Evolutionary conservation across 2,113 vertebrate genomes (phyloP).

Genomic region (Carettochelys insculpta): DNA sequence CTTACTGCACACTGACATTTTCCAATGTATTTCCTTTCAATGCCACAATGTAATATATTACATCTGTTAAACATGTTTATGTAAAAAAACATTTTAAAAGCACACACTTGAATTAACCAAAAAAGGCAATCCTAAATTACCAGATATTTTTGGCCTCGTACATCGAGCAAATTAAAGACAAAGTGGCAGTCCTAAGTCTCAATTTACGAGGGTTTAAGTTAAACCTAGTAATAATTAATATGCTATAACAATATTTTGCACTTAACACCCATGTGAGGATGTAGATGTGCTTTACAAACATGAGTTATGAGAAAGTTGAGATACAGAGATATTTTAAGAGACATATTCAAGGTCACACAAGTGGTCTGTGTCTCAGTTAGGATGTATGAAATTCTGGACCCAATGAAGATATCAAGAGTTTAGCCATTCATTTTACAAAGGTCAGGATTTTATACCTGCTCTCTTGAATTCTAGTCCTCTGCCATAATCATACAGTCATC

Average conservation of each 20-base stretch:
- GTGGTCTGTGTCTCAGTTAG: neutral
- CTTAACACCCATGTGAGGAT: neutral
- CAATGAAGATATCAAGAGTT: neutral
- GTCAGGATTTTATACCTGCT: neutral
- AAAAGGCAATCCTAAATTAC: neutral
- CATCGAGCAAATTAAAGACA: neutral
- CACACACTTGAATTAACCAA: neutral
- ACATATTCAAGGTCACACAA: neutral
- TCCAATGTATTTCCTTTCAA: neutral
- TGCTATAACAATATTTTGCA: neutral
- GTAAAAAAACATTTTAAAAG: neutral
- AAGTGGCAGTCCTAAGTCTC: neutral
- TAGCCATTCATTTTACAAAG: neutral
- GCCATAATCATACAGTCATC: neutral
- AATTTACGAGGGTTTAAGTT: neutral
- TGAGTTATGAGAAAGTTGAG: conserved; percentile 6
- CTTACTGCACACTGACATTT: neutral
- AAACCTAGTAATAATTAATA: neutral
- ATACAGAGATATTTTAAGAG: neutral
- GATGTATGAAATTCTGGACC: neutral
- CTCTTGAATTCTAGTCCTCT: neutral
- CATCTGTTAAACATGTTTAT: neutral
- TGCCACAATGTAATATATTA: neutral
- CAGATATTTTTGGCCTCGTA: neutral
- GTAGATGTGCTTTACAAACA: neutral